A percentile compares a stretch with the other conserved stretches of the same genome.
These are phyloP conservation scores for Cantharis lateralis DNA, from an alignment of 2,888 invertebrate species.

Conservation along the genomic window DNA sequence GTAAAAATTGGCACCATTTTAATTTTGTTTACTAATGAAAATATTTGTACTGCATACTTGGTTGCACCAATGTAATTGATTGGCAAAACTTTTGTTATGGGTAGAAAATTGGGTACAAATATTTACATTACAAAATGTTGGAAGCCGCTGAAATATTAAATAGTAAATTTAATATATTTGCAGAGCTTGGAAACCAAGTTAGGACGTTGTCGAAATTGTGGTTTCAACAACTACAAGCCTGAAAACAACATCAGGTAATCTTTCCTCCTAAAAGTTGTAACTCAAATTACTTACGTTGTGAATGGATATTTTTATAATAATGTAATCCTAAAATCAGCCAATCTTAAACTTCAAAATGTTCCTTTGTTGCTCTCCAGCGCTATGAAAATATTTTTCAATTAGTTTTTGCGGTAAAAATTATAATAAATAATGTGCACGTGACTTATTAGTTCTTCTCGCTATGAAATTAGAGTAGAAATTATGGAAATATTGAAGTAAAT, in stretches of 20 bases:
- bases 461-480: background rate
- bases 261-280: background rate
- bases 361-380: too few relatives aligned
- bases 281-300: background rate
- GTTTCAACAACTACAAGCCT: slow-evolving; percentile 24
- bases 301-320: too few relatives aligned
- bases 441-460: background rate
- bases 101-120: background rate
- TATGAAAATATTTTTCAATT: too few relatives aligned
- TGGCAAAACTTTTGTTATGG: background rate
- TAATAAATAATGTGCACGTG: background rate
- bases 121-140: background rate
- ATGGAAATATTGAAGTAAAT: background rate
- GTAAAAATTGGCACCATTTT: background rate
- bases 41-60: background rate
- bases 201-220: slow-evolving; percentile 38
- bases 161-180: slow-evolving; percentile 20
- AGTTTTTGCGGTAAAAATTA: too few relatives aligned
- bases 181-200: slow-evolving; percentile 43
- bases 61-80: background rate
- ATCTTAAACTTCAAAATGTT: too few relatives aligned
- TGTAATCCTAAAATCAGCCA: too few relatives aligned
- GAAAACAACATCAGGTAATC: slow-evolving; percentile 20
- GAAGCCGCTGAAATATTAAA: background rate
- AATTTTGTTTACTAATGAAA: background rate